Evolutionary conservation across 1,140 invertebrate genomes (phyloP), one percentile per base, ranked within the genome.

Genomic region (Drosophila tropicalis): DNA sequence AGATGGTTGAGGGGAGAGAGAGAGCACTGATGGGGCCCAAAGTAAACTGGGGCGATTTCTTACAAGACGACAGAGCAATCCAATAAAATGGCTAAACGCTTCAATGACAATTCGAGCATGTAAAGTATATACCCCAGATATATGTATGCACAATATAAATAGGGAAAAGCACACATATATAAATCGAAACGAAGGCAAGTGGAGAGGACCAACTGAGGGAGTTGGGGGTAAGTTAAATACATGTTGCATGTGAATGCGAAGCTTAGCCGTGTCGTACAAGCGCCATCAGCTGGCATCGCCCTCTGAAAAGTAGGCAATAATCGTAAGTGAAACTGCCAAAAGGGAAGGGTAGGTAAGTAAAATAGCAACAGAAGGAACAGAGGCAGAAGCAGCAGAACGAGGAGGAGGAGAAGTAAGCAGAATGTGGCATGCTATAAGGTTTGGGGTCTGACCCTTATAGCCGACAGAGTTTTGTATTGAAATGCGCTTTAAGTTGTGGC

Each of bases 81-180:
- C 74, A 87, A 87, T 87, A 87, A 87, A 87, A 87, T 87, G 84
- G 82, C 84, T 87, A 87, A 87, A 89, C 84, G 84, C 84, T 87
- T 87, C 84, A 87, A 87, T 87, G 84, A 87, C 84, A 87, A 87
- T 87, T 84, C 84, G 84, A 87, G 84, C 84, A 87, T 87, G 84
- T 87, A 87, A 87, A 87, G 81, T 65, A 72, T 47, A 62, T 39
- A 55, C 51, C 34, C 60, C 13, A 62, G 34, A 62, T 62, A 62
- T 41, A 12, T 40, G 39, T 62, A 12, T 40, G 39, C 44, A 62
- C 40, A 62, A 51, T 51, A 51, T 51, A 51, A 51, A 67, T 19
- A 22, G 55, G 39, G 7, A 25, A 51, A 41, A 32, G 15, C 17
- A 29, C 10, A 51, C 34, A 25, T 25, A 44, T 55, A 29, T 13